Conservation (phyloP, 2,797 vertebrate species). For the Streptopelia turtur region DNA sequence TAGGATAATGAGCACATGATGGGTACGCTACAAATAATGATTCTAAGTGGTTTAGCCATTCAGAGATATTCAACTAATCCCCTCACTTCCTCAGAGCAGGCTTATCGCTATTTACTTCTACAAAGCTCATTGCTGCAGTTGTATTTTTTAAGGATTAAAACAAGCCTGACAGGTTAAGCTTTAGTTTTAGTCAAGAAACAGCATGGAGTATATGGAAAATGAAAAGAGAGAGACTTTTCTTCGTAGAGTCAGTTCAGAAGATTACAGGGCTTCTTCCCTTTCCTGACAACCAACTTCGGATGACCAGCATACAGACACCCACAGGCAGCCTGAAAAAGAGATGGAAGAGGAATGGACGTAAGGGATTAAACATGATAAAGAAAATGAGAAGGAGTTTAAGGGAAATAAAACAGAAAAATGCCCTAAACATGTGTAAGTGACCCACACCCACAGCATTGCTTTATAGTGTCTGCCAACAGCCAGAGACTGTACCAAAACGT, state of each 20-base stretch:
- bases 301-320: background rate
- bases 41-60: slow-evolving; percentile 25
- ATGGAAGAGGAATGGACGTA: background rate
- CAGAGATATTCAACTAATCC: background rate
- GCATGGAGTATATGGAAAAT: background rate
- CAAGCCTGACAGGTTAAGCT: background rate
- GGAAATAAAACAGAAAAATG: background rate
- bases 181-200: slow-evolving; percentile 29
- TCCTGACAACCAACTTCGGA: background rate
- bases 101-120: slow-evolving; percentile 36
- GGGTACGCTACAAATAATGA: background rate
- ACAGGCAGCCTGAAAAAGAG: background rate
- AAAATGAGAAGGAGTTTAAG: background rate
- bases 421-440: background rate
- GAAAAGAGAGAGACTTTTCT: background rate
- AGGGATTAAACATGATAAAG: background rate
- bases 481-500: background rate
- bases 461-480: background rate
- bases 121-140: background rate
- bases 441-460: background rate
- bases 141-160: slow-evolving; percentile 54
- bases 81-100: background rate
- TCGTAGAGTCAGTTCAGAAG: background rate
- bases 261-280: background rate
- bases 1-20: background rate